These are phyloP conservation scores for Garra rufa DNA, from an alignment of 2,113 vertebrate genomes.

Conservation along the genomic window DNA sequence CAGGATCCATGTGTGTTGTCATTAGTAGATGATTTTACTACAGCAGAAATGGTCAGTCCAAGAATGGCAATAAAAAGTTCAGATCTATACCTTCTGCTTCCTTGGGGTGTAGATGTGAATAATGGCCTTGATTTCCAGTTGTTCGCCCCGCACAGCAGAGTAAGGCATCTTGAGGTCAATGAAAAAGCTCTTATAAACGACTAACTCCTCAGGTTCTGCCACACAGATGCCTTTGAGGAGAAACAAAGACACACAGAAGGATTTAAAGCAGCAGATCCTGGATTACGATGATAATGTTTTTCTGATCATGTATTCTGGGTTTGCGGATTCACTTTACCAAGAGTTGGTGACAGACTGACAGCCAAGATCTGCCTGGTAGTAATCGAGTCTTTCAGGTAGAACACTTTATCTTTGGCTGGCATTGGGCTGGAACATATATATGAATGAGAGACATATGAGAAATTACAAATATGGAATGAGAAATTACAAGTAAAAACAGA, in stretches of 20 bases:
- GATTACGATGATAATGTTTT: neutral
- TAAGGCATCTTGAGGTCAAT: neutral
- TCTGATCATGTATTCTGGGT: too few relatives aligned
- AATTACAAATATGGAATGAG: too few relatives aligned
- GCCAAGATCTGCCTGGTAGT: too few relatives aligned
- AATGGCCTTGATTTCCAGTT: neutral
- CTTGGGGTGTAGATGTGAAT: neutral
- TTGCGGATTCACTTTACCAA: too few relatives aligned
- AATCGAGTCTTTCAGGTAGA: too few relatives aligned
- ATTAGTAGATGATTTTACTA: neutral
- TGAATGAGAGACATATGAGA: too few relatives aligned
- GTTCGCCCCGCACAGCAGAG: neutral
- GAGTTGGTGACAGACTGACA: too few relatives aligned
- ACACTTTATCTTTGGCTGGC: too few relatives aligned
- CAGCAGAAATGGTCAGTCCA: neutral
- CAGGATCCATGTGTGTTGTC: too few relatives aligned
- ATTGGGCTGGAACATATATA: neutral
- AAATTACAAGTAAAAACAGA: neutral
- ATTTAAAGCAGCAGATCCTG: neutral
- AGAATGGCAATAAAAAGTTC: too few relatives aligned
- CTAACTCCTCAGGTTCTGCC: constrained; percentile 79
- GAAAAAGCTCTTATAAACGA: constrained; percentile 62
- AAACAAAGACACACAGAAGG: neutral
- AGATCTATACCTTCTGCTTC: neutral
- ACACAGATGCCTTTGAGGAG: constrained; percentile 76